Percentiles rank a stretch among this genome's conserved stretches.
phyloP scores from a whole-genome alignment of 1,140 invertebrate species.

The Drosophila novamexicana region DNA sequence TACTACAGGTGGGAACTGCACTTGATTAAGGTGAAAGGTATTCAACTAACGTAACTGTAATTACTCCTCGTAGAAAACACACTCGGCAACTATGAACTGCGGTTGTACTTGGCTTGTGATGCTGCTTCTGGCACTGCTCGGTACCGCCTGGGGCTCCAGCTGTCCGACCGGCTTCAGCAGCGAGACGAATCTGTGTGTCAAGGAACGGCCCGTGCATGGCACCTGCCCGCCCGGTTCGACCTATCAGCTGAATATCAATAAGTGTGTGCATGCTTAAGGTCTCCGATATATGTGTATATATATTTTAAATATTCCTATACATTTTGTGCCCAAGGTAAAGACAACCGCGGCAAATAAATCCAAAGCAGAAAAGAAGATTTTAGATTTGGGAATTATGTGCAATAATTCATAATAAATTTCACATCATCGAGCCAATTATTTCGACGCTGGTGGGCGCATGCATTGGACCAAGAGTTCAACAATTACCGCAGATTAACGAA shows the following conservation, averaged over 20 bases:
- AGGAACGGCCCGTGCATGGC: slow-evolving; percentile 69
- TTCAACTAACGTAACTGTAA: background rate
- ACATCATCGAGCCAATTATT: slow-evolving; percentile 60
- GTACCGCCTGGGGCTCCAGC: slow-evolving; percentile 48
- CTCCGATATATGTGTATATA: background rate
- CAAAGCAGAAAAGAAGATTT: background rate
- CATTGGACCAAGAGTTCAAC: slow-evolving; percentile 63
- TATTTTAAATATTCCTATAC: background rate
- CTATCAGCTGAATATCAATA: slow-evolving; percentile 65
- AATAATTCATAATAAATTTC: slow-evolving; percentile 20
- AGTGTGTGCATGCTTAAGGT: slow-evolving; percentile 64
- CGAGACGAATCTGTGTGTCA: slow-evolving; percentile 57
- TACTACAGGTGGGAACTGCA: slow-evolving; percentile 35
- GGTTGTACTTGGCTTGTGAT: slow-evolving; percentile 67
- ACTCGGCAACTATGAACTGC: slow-evolving; percentile 23
- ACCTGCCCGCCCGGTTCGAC: slow-evolving; percentile 64
- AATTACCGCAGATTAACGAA: slow-evolving; percentile 69
- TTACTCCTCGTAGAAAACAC: slow-evolving; percentile 7
- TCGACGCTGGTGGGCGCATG: slow-evolving; percentile 28
- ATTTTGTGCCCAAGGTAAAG: background rate
- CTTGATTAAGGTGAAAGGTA: background rate
- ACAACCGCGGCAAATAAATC: slow-evolving; percentile 4
- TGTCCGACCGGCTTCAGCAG: slow-evolving; percentile 64
- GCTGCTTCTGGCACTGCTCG: slow-evolving; percentile 60
- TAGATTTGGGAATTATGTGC: slow-evolving; percentile 3